Evolutionary conservation across 2,113 vertebrate genomes (phyloP).

Genomic region (Campylomormyrus tamandua): DNA sequence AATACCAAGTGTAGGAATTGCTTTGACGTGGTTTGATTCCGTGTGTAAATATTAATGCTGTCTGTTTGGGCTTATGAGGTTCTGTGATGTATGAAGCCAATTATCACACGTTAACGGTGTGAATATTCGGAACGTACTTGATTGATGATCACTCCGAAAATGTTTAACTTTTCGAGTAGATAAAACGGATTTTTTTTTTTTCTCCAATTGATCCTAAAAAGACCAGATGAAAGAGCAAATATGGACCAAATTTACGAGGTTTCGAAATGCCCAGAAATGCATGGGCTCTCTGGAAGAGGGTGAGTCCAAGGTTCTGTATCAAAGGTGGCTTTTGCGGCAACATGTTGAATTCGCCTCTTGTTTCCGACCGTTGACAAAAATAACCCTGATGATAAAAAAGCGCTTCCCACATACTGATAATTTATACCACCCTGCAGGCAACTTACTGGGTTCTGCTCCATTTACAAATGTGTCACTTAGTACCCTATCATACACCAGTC

Average conservation of each 20-base stretch:
- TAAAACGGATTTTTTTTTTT: background rate
- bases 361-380: background rate
- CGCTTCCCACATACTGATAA: background rate
- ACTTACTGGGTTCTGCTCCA: background rate
- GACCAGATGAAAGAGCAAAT: background rate
- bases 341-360: background rate
- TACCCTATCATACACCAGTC: background rate
- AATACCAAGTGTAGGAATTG: background rate
- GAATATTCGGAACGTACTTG: constrained; percentile 15
- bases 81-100: constrained; percentile 17
- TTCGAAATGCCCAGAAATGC: background rate
- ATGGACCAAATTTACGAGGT: background rate
- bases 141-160: constrained; percentile 10
- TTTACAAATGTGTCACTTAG: constrained; percentile 9
- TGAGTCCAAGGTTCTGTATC: background rate
- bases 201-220: background rate
- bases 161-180: background rate
- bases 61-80: background rate
- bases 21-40: background rate
- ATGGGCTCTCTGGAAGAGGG: background rate
- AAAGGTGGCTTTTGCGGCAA: background rate
- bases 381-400: background rate
- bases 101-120: constrained; percentile 11
- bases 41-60: constrained; percentile 10
- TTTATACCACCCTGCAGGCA: background rate